These are phyloP conservation scores for Nephrotoma flavescens DNA, from an alignment of 2,888 invertebrate species.

Conservation along the genomic window DNA sequence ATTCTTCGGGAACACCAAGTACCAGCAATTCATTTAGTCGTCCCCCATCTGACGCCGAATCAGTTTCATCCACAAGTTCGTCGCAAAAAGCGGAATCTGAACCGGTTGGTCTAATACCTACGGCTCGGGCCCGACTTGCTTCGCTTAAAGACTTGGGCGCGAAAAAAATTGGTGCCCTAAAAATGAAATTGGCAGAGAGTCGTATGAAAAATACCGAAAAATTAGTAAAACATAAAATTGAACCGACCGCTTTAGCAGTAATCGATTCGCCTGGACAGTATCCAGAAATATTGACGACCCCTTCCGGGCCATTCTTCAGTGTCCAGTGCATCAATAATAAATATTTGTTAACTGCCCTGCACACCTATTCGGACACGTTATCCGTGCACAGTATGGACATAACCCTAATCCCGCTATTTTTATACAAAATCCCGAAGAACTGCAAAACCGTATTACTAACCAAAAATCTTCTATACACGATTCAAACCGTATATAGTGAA, in stretches of 20 bases:
- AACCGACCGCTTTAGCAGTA: slow-evolving; percentile 22
- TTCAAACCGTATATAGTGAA: slow-evolving; percentile 34
- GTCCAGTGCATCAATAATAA: slow-evolving; percentile 29
- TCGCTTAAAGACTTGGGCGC: slow-evolving; percentile 53
- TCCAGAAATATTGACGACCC: slow-evolving; percentile 28
- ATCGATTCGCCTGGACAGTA: slow-evolving; percentile 29
- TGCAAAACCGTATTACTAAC: slow-evolving; percentile 48
- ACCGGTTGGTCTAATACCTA: slow-evolving; percentile 23
- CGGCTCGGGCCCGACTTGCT: slow-evolving; percentile 40
- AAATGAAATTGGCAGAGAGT: slow-evolving; percentile 42
- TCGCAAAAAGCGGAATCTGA: slow-evolving; percentile 14
- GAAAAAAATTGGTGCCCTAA: slow-evolving; percentile 48
- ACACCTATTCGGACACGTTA: slow-evolving; percentile 26
- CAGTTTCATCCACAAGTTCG: not conserved
- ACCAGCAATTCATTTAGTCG: not conserved
- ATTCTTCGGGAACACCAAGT: not conserved
- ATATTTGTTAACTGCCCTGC: slow-evolving; percentile 29
- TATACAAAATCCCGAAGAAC: slow-evolving; percentile 50
- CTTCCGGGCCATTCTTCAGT: slow-evolving; percentile 27
- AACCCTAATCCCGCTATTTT: slow-evolving; percentile 47
- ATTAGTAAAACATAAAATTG: slow-evolving; percentile 16
- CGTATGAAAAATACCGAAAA: slow-evolving; percentile 10
- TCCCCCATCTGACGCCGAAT: not conserved
- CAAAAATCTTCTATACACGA: slow-evolving; percentile 49
- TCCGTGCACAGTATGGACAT: slow-evolving; percentile 50